Conservation (phyloP, 2,113 vertebrate genomes). For the Oceanites oceanicus region DNA sequence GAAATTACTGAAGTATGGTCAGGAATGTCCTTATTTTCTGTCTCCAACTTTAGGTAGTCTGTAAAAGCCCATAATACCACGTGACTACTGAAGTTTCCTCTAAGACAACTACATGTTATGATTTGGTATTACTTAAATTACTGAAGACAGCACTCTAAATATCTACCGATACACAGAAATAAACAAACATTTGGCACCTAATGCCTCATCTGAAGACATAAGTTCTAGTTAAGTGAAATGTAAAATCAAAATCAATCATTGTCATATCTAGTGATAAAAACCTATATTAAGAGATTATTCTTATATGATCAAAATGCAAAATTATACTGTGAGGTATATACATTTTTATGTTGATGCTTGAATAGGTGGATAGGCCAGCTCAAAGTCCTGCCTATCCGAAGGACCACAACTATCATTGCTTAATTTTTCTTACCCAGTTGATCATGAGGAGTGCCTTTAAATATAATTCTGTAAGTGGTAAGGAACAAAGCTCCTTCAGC, state of each 20-base stretch:
- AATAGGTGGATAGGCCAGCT: not conserved
- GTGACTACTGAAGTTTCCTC: not conserved
- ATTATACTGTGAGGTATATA: not conserved
- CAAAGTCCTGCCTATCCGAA: not conserved
- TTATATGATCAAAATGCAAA: not conserved
- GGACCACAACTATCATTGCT: not conserved
- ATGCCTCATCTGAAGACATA: not conserved
- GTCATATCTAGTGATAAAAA: not conserved
- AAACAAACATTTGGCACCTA: not conserved
- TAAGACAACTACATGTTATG: not conserved
- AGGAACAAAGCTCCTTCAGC: slow-evolving; percentile 98
- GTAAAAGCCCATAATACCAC: not conserved
- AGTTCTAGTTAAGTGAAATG: not conserved
- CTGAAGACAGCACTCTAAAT: not conserved
- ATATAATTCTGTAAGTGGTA: slow-evolving; percentile 95
- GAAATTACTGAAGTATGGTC: not conserved
- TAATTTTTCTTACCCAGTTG: slow-evolving; percentile 82
- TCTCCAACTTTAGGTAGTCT: not conserved
- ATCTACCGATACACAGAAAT: not conserved
- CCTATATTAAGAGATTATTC: not conserved
- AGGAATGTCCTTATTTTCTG: not conserved
- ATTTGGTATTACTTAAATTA: not conserved
- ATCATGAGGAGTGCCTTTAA: slow-evolving; percentile 95
- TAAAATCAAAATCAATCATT: not conserved
- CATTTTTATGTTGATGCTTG: not conserved